Percentiles rank a stretch among this genome's conserved stretches.
Evolutionary conservation across 2,113 vertebrate species (phyloP).

Genomic region (Melanocharis versteri): DNA sequence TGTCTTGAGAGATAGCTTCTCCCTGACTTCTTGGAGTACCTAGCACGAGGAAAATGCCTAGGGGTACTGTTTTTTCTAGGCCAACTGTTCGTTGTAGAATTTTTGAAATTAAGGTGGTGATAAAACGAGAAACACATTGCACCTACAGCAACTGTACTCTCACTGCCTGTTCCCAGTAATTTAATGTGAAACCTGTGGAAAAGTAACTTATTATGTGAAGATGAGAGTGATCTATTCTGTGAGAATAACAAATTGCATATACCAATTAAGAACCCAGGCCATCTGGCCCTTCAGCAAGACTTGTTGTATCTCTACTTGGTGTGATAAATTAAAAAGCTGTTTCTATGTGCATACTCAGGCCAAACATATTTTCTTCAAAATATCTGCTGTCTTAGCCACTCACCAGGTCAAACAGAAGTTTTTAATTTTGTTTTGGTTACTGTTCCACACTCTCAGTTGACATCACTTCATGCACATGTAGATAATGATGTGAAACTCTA

Average conservation of each 20-base stretch:
- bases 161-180: not conserved
- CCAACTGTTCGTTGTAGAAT: not conserved
- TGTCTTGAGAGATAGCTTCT: not conserved
- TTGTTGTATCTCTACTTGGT: slow-evolving; percentile 12
- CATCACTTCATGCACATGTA: not conserved
- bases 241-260: slow-evolving; percentile 39
- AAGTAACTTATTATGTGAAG: not conserved
- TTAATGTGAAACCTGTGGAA: not conserved
- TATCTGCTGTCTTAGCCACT: not conserved
- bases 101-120: not conserved
- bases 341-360: not conserved
- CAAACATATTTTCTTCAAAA: slow-evolving; percentile 23
- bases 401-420: not conserved
- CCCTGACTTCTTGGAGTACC: not conserved
- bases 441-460: not conserved
- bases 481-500: not conserved
- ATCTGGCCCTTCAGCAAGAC: slow-evolving; percentile 43
- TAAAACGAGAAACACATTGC: not conserved
- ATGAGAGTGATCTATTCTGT: slow-evolving; percentile 1
- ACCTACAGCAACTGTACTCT: not conserved
- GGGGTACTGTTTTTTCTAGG: not conserved
- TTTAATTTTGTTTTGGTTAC: not conserved
- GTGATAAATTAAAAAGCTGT: slow-evolving; percentile 22
- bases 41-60: not conserved
- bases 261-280: slow-evolving; percentile 43